Evolutionary conservation across 2,888 invertebrate genomes (phyloP), one percentile per base, ranked within the genome.

Genomic region (Agrochola lychnidis): DNA sequence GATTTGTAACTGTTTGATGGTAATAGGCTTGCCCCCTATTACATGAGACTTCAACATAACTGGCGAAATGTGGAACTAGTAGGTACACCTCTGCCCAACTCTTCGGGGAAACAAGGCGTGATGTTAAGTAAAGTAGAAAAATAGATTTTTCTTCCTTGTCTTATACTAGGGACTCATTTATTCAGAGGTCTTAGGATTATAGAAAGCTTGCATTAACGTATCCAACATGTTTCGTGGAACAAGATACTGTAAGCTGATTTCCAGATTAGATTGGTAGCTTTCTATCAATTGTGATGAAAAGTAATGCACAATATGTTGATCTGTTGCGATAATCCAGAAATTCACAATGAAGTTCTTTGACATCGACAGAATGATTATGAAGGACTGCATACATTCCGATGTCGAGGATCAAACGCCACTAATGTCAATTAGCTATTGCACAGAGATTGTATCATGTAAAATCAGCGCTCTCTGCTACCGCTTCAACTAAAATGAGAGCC

Each of bases 401-500:
- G 25, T 66, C 10, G 30, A 42, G 42, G 14, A 67, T 83, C 56
- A 56, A 53, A 14, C 51, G 9, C 30, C 14, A 25, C n/a, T 61
- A 51, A 42, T 36, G 56, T 57, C 56, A 83, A 79, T 79, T 63
- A 59, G 22, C 25, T 22, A 68, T 59, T 70, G 53, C 70, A 36
- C 19, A 62, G 36, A 70, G 70, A 81, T 66, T 77, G 70, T 73
- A 66, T 56, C 67, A 79, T 76, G 62, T 81, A 76, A 76, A 78
- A 79, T 61, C 69, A 53, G 68, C 69, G 64, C 36, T 66, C 73
- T 73, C 53, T n/a, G 63, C 61, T 72, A 56, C 56, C 30, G 70
- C 30, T 77, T 36, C 51, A 57, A 77, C 76, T 70, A 79, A 87
- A 85, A 78, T 59, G 66, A 73, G 76, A 71, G 69, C 78, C 78